Evolutionary conservation across 1,140 invertebrate species (phyloP).

Genomic region (Eufriesea mexicana): DNA sequence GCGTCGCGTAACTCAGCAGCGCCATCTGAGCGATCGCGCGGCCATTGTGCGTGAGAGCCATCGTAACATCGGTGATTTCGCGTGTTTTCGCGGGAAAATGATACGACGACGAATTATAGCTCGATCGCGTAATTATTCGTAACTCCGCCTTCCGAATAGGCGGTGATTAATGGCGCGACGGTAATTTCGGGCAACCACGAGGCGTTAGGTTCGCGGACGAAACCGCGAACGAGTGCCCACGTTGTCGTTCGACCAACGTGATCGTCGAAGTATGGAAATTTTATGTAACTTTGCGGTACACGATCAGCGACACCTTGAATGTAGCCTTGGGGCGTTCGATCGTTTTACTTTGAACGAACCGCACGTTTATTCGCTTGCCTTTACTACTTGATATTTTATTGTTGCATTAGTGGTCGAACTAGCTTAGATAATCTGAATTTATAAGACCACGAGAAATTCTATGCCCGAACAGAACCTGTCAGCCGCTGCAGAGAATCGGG

Average conservation of each 20-base stretch:
- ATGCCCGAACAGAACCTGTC: not conserved
- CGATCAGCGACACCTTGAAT: slow-evolving; percentile 8
- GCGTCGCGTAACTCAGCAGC: too few relatives aligned
- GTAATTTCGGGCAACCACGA: slow-evolving; percentile 17
- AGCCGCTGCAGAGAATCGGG: not conserved
- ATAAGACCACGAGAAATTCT: not conserved
- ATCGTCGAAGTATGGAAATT: slow-evolving; percentile 11
- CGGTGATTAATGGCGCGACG: not conserved
- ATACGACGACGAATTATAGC: not conserved
- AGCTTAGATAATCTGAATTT: slow-evolving; percentile 10
- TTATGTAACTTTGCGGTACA: slow-evolving; percentile 14
- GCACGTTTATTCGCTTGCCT: slow-evolving; percentile 7
- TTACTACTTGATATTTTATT: slow-evolving; percentile 14
- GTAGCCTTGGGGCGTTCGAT: slow-evolving; percentile 16
- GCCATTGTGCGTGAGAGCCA: not conserved
- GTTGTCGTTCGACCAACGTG: not conserved
- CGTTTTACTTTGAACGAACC: slow-evolving; percentile 26
- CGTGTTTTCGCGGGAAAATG: too few relatives aligned
- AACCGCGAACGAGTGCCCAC: not conserved
- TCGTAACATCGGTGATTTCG: too few relatives aligned
- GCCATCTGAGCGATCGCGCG: not conserved
- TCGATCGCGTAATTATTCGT: too few relatives aligned
- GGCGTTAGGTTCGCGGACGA: not conserved
- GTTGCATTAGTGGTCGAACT: not conserved
- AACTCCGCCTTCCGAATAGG: not conserved